Conservation (phyloP, 1,140 invertebrate species). For the Bradysia coprophila region DNA sequence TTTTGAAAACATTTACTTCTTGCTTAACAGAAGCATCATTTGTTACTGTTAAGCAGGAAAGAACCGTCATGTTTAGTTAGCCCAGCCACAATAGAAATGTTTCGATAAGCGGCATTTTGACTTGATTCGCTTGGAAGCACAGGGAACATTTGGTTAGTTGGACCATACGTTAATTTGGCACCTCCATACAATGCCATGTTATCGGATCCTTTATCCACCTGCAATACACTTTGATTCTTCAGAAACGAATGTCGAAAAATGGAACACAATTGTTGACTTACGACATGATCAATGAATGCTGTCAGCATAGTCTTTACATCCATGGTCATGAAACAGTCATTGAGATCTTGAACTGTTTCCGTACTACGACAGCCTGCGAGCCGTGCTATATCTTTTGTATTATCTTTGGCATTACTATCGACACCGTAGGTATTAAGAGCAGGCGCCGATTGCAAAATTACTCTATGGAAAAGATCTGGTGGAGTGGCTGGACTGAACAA, state of each 20-base stretch:
- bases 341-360: constrained; percentile 4
- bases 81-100: constrained; percentile 15
- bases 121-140: background rate
- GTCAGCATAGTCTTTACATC: constrained; percentile 9
- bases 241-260: constrained; percentile 10
- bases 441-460: constrained; percentile 21
- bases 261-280: no score
- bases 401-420: constrained; percentile 9
- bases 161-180: background rate
- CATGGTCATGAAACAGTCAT: constrained; percentile 9
- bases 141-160: background rate
- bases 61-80: constrained; percentile 21
- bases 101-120: background rate
- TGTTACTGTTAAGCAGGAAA: no score
- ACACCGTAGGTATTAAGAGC: constrained; percentile 15
- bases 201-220: background rate
- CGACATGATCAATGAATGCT: constrained; percentile 4
- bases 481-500: background rate
- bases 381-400: constrained; percentile 12
- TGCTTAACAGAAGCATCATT: no score
- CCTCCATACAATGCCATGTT: background rate
- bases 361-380: constrained; percentile 9
- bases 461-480: constrained; percentile 10
- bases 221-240: background rate
- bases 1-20: no score